These are phyloP conservation scores for Phocoena sinus DNA, from an alignment of 2,113 vertebrate genomes.

Conservation along the genomic window DNA sequence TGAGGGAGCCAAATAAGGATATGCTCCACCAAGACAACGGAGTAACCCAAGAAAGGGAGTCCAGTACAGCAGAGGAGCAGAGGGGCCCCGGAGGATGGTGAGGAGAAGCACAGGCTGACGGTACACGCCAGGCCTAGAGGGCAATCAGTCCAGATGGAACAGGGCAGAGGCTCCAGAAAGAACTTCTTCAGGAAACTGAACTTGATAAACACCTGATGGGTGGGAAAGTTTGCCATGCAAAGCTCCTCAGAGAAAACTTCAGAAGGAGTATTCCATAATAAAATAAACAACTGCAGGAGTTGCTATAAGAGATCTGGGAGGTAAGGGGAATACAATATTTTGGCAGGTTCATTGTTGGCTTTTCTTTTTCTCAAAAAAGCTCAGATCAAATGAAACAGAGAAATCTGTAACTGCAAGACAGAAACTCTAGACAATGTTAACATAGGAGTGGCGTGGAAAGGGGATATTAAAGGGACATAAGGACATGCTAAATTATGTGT, in stretches of 20 bases:
- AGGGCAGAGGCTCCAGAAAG: background rate
- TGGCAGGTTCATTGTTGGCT: background rate
- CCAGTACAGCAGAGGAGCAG: background rate
- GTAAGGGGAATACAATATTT: background rate
- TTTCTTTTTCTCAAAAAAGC: background rate
- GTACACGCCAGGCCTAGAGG: background rate
- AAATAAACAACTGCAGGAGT: background rate
- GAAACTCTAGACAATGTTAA: background rate
- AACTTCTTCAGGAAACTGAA: background rate
- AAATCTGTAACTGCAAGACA: background rate
- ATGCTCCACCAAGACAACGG: background rate
- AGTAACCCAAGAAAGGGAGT: background rate
- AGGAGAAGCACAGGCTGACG: background rate
- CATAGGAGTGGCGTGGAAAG: background rate
- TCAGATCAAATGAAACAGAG: background rate
- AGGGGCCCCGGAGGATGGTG: background rate
- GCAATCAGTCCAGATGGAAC: no score
- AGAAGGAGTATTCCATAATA: background rate
- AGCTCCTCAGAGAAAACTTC: background rate
- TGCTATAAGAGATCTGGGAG: background rate
- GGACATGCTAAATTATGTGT: background rate
- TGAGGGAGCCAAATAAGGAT: background rate
- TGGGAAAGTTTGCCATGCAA: background rate
- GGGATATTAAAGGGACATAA: background rate
- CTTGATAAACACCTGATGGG: background rate